Conservation (phyloP, 2,113 vertebrate genomes). For the Ancistrus triradiatus region DNA sequence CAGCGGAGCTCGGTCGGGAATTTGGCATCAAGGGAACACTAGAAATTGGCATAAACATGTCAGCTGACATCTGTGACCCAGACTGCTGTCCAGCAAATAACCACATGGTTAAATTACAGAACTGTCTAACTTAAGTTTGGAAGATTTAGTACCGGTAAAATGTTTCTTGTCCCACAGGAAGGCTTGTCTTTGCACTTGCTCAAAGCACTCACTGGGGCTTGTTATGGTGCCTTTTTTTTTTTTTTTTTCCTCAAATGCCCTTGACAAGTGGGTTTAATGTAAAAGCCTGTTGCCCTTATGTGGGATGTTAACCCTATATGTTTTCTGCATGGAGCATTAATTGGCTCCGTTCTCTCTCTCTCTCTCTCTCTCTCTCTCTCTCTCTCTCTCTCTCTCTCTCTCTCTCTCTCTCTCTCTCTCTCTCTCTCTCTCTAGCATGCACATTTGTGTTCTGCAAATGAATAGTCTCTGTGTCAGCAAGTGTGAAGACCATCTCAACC, state of each 20-base stretch:
- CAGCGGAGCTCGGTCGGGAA: background rate
- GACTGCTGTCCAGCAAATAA: background rate
- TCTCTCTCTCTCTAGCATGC: too few species aligned
- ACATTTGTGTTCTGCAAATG: too few species aligned
- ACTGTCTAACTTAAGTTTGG: conserved; percentile 46
- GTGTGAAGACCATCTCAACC: too few species aligned
- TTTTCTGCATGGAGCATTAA: conserved; percentile 53
- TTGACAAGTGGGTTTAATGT: conserved; percentile 63
- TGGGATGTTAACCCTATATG: conserved; percentile 60
- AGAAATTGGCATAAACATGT: conserved; percentile 5
- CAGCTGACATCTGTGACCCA: background rate
- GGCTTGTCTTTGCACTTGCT: conserved; percentile 57
- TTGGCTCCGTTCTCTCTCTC: too few species aligned
- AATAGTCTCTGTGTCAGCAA: too few species aligned
- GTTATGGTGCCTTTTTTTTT: conserved; percentile 54
- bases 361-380: too few species aligned
- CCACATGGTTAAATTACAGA: conserved; percentile 51
- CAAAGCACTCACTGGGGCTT: conserved; percentile 49
- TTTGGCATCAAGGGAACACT: background rate
- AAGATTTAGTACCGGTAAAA: conserved; percentile 65
- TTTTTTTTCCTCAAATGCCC: too few species aligned
- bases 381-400: too few species aligned
- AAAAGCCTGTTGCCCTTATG: conserved; percentile 57
- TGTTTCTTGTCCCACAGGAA: conserved; percentile 54
- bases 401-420: too few species aligned